A percentile compares a stretch with the other conserved stretches of the same genome.
Conservation (phyloP, 2,113 vertebrate species). For the Xiphorhynchus elegans region DNA sequence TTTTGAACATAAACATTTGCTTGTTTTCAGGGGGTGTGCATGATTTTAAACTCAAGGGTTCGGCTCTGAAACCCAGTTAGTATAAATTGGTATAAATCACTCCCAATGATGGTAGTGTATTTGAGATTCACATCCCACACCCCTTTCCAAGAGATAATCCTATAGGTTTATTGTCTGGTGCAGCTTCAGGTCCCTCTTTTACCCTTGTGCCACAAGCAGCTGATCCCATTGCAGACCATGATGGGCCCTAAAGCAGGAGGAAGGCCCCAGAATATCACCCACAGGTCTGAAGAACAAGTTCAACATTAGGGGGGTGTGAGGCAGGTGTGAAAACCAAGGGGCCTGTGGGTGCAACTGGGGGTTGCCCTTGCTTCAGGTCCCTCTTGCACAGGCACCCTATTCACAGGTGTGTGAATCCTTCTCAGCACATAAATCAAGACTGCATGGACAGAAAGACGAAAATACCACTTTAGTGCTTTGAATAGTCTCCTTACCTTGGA, state of each 20-base stretch:
- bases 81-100: not conserved
- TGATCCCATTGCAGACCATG: not conserved
- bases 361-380: rapidly evolving
- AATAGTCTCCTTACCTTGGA: not conserved
- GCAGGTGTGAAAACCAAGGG: not conserved
- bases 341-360: not conserved
- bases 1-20: not conserved
- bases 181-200: not conserved
- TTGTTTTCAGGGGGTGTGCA: not conserved
- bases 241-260: not conserved
- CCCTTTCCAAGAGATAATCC: not conserved
- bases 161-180: not conserved
- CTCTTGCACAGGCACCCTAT: not conserved
- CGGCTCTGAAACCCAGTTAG: not conserved
- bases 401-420: not conserved
- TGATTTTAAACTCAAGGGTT: not conserved
- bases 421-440: not conserved
- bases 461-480: not conserved
- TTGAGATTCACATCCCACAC: not conserved
- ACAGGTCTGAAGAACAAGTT: not conserved
- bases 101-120: not conserved
- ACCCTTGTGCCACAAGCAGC: not conserved
- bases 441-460: not conserved
- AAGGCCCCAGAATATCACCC: not conserved
- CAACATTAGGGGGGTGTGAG: not conserved